Percentiles rank a stretch among this genome's conserved stretches.
Evolutionary conservation across 2,888 invertebrate species (phyloP).

Genomic region (Pollenia labialis): DNA sequence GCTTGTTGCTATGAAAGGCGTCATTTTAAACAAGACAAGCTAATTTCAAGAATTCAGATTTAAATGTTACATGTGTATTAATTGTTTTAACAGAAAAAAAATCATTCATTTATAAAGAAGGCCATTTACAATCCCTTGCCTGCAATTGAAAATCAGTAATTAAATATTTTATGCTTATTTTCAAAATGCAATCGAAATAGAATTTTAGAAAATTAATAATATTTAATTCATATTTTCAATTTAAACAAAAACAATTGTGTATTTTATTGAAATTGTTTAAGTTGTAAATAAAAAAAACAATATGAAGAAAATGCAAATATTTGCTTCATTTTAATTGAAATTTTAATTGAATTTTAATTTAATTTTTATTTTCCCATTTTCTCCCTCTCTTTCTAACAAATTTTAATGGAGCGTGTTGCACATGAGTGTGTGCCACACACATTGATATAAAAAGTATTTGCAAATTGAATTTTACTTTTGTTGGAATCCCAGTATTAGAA

Average conservation of each 20-base stretch:
- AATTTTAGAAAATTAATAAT: too few relatives aligned
- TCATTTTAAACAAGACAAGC: too few relatives aligned
- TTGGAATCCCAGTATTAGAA: slow-evolving; percentile 59
- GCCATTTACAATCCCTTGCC: too few relatives aligned
- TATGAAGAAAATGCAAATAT: slow-evolving; percentile 22
- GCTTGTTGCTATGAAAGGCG: too few relatives aligned
- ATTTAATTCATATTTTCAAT: neutral
- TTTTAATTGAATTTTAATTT: slow-evolving; percentile 9
- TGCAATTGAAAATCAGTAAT: too few relatives aligned
- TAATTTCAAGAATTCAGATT: too few relatives aligned
- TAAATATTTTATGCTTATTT: too few relatives aligned
- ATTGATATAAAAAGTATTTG: neutral
- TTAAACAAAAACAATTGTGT: neutral
- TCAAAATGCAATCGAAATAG: too few relatives aligned
- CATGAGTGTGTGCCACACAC: neutral
- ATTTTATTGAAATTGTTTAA: neutral
- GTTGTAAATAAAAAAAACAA: neutral
- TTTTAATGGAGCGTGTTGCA: slow-evolving; percentile 2
- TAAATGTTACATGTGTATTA: too few relatives aligned
- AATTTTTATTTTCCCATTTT: slow-evolving; percentile 17
- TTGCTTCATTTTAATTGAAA: neutral
- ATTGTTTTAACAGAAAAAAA: too few relatives aligned
- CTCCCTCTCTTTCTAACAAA: neutral
- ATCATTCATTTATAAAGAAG: too few relatives aligned
- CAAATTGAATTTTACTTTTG: slow-evolving; percentile 66